Evolutionary conservation across 2,888 invertebrate species (phyloP), one percentile per base, ranked within the genome.

Genomic region (Agonopterix alstromeriana): DNA sequence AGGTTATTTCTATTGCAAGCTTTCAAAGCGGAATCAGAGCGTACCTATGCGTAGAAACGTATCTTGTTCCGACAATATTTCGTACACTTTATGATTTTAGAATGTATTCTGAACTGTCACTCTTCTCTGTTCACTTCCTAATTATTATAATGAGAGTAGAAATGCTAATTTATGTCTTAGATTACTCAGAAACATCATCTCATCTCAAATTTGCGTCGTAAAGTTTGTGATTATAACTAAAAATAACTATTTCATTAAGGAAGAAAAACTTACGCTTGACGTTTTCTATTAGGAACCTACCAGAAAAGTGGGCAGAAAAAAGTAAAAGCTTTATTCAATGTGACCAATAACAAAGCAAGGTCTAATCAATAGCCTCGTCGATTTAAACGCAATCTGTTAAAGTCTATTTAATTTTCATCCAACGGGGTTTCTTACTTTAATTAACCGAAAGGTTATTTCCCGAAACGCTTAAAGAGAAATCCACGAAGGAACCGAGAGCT

Each of bases 391-490:
- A 73, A 73, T 74, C 73, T 67, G 69, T 63, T 65, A 67, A 66
- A 69, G 69, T 73, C 73, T 72, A 71, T 73, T 77, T 72, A 73
- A 73, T 76, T 76, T 77, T 67, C 68, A 68, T 67, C 65, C 60
- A 64, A 64, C 63, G 59, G 55, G 58, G 57, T 70, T 70, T 69
- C 64, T 67, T 69, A 66, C 64, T 73, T 73, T 73, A 75, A 77
- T 77, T 74, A 74, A 73, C 68, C 64, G 69, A 63, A 68, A 62
- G 64, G 63, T 61, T 68, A 65, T 67, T 65, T 60, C 53, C 52
- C 50, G 57, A 63, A 68, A 63, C 61, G 63, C 67, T 68, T 61
- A 61, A 66, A 65, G 58, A 57, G 56, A 63, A 59, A 60, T 61
- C 60, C 60, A 63, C 60, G 53, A 61, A 64, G 61, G 61, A 58